These are phyloP conservation scores for Mythimna loreyi DNA, from an alignment of 2,888 invertebrate genomes.

Conservation along the genomic window DNA sequence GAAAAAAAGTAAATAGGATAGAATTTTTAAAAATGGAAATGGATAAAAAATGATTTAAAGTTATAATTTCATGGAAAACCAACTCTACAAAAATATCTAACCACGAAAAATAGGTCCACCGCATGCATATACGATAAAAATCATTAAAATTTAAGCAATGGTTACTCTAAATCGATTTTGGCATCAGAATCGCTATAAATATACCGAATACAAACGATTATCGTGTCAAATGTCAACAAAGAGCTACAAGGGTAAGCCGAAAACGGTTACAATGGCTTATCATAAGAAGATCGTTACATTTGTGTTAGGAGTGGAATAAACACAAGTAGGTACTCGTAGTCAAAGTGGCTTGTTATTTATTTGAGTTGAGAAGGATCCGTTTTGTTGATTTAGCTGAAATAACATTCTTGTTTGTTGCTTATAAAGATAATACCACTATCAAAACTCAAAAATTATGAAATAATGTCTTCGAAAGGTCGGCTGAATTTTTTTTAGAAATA, in stretches of 20 bases:
- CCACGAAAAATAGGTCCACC: conserved; percentile 14
- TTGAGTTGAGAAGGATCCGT: neutral
- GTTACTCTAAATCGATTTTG: conserved; percentile 26
- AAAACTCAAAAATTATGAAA: too few species aligned
- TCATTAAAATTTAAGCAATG: conserved; percentile 2
- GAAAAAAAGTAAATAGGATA: too few species aligned
- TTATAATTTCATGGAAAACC: neutral
- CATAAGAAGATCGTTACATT: conserved; percentile 24
- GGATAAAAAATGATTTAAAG: too few species aligned
- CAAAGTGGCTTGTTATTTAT: conserved; percentile 1
- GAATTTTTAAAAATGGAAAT: too few species aligned
- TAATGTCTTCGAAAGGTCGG: too few species aligned
- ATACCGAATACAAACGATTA: conserved; percentile 26
- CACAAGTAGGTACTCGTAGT: too few species aligned
- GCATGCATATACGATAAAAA: neutral
- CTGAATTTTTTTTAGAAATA: too few species aligned
- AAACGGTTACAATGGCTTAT: conserved; percentile 29
- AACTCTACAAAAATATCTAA: neutral
- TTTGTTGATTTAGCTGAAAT: neutral
- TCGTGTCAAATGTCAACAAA: conserved; percentile 31
- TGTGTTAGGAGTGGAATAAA: conserved; percentile 14
- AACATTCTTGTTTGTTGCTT: too few species aligned
- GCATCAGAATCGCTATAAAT: conserved; percentile 22
- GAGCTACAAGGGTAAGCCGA: conserved; percentile 23
- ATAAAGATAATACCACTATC: too few species aligned